Base-by-base conservation (phyloP, 2,113 vertebrate species). In the Boulengeromyrus knoepffleri region DNA sequence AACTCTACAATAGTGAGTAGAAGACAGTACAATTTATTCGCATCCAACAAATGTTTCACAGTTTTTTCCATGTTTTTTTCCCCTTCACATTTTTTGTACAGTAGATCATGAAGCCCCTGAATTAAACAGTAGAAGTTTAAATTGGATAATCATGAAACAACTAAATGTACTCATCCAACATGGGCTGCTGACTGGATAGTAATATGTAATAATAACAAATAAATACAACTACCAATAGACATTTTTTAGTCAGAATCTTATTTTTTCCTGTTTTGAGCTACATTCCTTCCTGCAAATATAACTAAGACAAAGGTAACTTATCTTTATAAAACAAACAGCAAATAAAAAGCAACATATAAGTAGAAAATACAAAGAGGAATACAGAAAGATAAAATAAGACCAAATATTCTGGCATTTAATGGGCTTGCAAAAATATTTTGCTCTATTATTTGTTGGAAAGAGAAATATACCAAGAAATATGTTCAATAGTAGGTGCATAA, bases 101-200 rank as follows among this genome's bases (percentile, higher is more conserved):
- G 92, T 91, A 94, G 91, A 93, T 93, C 94, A 92, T 94, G 94
- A 96, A 96, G 95, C 94, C 92, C 93, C 91, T 93, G 93, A 92
- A 95, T 95, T 91, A 96, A 96, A 95, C 93, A 94, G 94, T 95
- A 95, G 94, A 94, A 93, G 94, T 94, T 94, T 91, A 94, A 96
- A 95, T 93, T 91, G 94, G 92, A 95, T 95, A 94, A 92, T 94
- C 93, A 95, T 93, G 93, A 94, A 95, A 95, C 94, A 93, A 87
- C 49, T 62, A 42, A 94, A 95, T 92, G 90, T 92, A 93, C 94
- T 93, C 94, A 88, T 93, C 93, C 89, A 92, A 93, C 90, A 91
- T 93, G 74, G 92, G 94, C 93, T 93, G 93, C 91, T 94, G 91
- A 90, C 92, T 91, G 91, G 89, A 92, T 90, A 89, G 92, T 92